phyloP scores from a whole-genome alignment of 2,113 vertebrate genomes.

The human (Homo sapiens) region DNA sequence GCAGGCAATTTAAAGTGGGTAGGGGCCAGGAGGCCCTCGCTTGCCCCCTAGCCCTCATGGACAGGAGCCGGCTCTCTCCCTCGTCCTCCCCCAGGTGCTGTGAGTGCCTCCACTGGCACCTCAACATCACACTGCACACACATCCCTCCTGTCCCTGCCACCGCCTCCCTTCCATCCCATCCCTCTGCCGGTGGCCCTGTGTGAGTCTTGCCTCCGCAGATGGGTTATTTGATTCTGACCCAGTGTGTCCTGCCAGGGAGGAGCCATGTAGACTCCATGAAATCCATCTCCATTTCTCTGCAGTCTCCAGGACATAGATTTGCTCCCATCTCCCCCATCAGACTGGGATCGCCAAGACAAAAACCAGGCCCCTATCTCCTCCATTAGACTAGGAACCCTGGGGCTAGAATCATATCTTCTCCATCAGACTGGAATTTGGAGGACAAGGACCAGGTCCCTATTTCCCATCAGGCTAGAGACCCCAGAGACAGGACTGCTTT shows the following conservation, averaged over 20 bases:
- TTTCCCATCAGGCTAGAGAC: neutral
- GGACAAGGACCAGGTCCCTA: neutral
- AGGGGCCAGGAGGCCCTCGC: neutral
- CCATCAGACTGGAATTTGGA: neutral
- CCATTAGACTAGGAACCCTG: neutral
- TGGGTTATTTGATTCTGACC: neutral
- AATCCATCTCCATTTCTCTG: neutral
- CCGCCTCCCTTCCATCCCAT: neutral
- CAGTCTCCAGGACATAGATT: neutral
- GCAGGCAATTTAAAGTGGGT: neutral
- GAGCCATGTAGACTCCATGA: rapidly evolving
- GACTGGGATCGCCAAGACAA: neutral
- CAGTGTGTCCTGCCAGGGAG: neutral
- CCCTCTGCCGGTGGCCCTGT: neutral
- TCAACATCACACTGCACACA: neutral
- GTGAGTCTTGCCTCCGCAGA: no score
- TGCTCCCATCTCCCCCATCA: neutral
- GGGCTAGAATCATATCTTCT: neutral
- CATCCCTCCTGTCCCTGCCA: rapidly evolving
- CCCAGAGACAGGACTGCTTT: neutral
- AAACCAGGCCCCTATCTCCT: neutral
- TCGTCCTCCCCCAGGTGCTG: neutral
- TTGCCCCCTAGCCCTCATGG: neutral
- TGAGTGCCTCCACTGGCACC: neutral
- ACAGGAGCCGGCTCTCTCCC: neutral